Percentiles rank a stretch among this genome's conserved stretches.
Evolutionary conservation across 2,113 vertebrate species (phyloP).

Genomic region (Cromileptes altivelis): DNA sequence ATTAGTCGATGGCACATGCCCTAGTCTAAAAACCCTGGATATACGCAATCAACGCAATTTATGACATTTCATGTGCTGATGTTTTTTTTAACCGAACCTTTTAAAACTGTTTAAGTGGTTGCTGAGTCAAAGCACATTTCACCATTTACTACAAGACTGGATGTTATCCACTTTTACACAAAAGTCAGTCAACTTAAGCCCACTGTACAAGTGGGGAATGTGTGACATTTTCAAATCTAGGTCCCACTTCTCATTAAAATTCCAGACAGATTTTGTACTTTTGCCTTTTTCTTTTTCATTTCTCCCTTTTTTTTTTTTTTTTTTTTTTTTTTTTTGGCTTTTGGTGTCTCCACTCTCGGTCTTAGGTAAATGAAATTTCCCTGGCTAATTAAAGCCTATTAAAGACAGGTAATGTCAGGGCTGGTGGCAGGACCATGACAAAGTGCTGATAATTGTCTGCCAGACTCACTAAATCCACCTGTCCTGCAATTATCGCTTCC

Average conservation of each 20-base stretch:
- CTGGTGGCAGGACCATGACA: constrained; percentile 85
- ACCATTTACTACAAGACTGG: constrained; percentile 52
- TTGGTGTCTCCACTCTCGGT: constrained; percentile 67
- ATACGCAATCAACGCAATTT: constrained; percentile 24
- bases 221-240: constrained; percentile 61
- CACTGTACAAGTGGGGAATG: constrained; percentile 58
- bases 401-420: constrained; percentile 84
- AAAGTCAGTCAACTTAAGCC: constrained; percentile 52
- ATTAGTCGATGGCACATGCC: constrained; percentile 45
- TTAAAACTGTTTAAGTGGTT: constrained; percentile 20
- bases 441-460: constrained; percentile 88
- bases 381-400: constrained; percentile 87
- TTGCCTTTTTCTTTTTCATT: constrained; percentile 52
- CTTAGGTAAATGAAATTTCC: constrained; percentile 82
- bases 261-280: constrained; percentile 63
- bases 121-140: constrained; percentile 61
- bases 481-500: constrained; percentile 79
- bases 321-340: constrained; percentile 28
- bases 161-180: constrained; percentile 60
- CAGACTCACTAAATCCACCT: constrained; percentile 87
- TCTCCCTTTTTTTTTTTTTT: neutral
- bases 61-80: constrained; percentile 20
- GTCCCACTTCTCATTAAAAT: constrained; percentile 68
- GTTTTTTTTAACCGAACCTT: constrained; percentile 45
- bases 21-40: constrained; percentile 34